phyloP scores from a whole-genome alignment of 2,888 invertebrate species.

The Hyppa rectilinea region DNA sequence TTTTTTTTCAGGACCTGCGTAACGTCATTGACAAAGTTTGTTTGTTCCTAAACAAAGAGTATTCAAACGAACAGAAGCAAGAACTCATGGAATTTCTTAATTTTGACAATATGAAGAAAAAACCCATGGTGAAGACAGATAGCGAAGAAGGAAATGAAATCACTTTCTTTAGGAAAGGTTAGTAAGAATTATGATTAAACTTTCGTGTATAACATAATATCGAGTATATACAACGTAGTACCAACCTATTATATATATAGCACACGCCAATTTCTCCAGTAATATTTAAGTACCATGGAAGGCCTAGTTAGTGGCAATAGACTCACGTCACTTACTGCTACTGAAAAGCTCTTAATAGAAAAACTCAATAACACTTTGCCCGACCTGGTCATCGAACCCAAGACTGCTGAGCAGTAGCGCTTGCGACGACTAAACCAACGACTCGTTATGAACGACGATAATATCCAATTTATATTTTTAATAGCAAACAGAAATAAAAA shows the following conservation, averaged over 20 bases:
- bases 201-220: neutral
- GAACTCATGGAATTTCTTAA: slow-evolving; percentile 87
- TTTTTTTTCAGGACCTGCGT: slow-evolving; percentile 82
- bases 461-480: too few species aligned
- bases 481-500: too few species aligned
- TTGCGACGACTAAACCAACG: too few species aligned
- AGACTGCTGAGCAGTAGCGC: too few species aligned
- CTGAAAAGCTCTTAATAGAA: neutral
- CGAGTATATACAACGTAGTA: neutral
- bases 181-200: neutral
- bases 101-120: slow-evolving; percentile 90
- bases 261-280: neutral
- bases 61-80: slow-evolving; percentile 82
- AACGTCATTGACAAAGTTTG: slow-evolving; percentile 86
- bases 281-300: neutral
- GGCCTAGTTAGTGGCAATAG: too few species aligned
- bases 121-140: slow-evolving; percentile 59
- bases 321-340: too few species aligned
- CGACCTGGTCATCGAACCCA: too few species aligned
- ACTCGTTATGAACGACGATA: too few species aligned
- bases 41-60: slow-evolving; percentile 84
- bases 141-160: slow-evolving; percentile 66
- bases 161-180: slow-evolving; percentile 82
- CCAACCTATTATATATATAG: too few species aligned
- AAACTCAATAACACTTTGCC: too few species aligned